Evolutionary conservation across 1,140 invertebrate species (phyloP).

Genomic region (Notospermus geniculatus): DNA sequence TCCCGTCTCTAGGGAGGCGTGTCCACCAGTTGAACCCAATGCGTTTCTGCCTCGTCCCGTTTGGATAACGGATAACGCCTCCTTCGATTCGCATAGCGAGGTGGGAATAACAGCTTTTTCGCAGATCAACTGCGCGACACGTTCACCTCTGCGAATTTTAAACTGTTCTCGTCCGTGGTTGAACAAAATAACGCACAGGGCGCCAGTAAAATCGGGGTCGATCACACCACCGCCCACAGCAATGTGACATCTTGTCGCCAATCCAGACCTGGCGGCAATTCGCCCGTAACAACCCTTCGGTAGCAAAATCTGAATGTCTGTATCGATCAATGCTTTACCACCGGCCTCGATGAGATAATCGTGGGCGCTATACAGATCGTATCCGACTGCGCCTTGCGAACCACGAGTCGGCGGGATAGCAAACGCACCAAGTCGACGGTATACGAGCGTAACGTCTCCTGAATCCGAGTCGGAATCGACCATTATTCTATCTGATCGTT

Average conservation of each 20-base stretch:
- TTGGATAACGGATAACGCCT: too few species aligned
- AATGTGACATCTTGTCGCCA: slow-evolving; percentile 92
- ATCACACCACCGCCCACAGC: slow-evolving; percentile 96
- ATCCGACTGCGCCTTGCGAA: slow-evolving; percentile 82
- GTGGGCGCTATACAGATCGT: slow-evolving; percentile 89
- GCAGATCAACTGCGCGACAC: slow-evolving; percentile 95
- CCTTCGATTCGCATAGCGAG: too few species aligned
- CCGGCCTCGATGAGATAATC: slow-evolving; percentile 76
- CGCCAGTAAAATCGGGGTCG: slow-evolving; percentile 90
- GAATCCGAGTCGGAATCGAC: too few species aligned
- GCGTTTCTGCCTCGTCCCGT: too few species aligned
- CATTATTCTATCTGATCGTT: too few species aligned
- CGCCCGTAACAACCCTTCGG: slow-evolving; percentile 89
- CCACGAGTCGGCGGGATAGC: slow-evolving; percentile 79
- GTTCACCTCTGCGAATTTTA: slow-evolving; percentile 72
- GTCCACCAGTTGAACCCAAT: too few species aligned
- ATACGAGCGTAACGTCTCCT: too few species aligned
- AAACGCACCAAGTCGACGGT: slow-evolving; percentile 74
- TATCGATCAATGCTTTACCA: slow-evolving; percentile 84
- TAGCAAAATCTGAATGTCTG: slow-evolving; percentile 77
- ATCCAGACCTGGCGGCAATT: slow-evolving; percentile 91
- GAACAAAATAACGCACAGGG: slow-evolving; percentile 90
- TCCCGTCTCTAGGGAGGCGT: too few species aligned
- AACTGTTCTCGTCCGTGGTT: slow-evolving; percentile 74
- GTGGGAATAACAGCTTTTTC: slow-evolving; percentile 89